Base-by-base conservation (phyloP, 2,888 invertebrate species). In the Caenorhabditis japonica region DNA sequence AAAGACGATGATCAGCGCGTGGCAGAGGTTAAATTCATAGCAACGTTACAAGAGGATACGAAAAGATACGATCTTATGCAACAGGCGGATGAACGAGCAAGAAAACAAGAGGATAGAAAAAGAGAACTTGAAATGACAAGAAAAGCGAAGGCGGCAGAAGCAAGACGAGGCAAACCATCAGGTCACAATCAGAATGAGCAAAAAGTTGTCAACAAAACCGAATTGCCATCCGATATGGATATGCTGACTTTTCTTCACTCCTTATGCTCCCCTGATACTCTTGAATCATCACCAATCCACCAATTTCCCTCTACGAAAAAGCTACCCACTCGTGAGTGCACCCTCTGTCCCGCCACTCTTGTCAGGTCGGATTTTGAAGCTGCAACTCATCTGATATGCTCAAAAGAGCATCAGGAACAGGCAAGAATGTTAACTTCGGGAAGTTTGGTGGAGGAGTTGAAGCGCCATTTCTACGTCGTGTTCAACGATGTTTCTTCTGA, bases 1-100 rank as follows among this genome's bases (percentile, higher is more conserved):
- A 96, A 96, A 86, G 97, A 97, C 83, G 97, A 97, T 88, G 97
- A 97, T 82, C 94, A 94, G 69, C 97, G 97, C 88, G 90, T 90
- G 33, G 93, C 94, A 76, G 97, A 99, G 90, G 97, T 97, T 59
- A 95, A 95, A 13, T 97, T 97, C 88, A 97, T 97, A 69, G 97
- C 96, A 88, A 94, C 94, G 82, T 89, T 97, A 41, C 95, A 96
- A 87, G 95, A 95, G 0, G 94, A 95, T 89, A 95, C 97, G 88
- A 93, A 95, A 84, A 90, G 47, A 34, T 47, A 19, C 21, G 46
- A 75, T 59, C 74, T 69, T 52, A 76, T 75, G 52, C 58, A 53
- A 21, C 12, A 94, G 82, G 92, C 95, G 79, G 93, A 95, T 76
- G 96, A 96, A 83, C 90, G 95, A 1, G 92, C 93, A 75, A 91